These are phyloP conservation scores for Manduca sexta DNA, from an alignment of 1,140 invertebrate genomes.

Conservation along the genomic window DNA sequence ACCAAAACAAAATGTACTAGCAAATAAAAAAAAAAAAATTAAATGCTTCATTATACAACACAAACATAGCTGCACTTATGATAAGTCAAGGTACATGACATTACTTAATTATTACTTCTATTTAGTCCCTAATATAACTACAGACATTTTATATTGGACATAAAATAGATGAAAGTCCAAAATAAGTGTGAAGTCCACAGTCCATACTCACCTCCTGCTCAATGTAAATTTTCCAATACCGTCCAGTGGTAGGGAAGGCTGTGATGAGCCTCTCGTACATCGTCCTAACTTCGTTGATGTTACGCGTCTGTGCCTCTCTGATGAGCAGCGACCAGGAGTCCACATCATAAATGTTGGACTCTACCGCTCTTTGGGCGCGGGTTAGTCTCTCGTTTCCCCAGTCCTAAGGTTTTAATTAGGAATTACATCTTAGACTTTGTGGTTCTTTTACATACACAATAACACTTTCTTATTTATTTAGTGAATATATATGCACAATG, in stretches of 20 bases:
- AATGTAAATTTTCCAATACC: slow-evolving; percentile 99
- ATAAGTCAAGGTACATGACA: too few relatives aligned
- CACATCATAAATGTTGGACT: slow-evolving; percentile 92
- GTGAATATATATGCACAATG: not conserved
- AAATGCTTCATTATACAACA: too few relatives aligned
- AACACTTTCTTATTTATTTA: not conserved
- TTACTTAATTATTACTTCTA: too few relatives aligned
- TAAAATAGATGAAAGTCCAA: too few relatives aligned
- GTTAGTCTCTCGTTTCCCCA: slow-evolving; percentile 90
- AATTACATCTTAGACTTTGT: too few relatives aligned
- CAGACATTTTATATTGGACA: too few relatives aligned
- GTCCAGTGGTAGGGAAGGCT: slow-evolving; percentile 95
- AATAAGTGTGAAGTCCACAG: too few relatives aligned
- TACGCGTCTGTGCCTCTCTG: slow-evolving; percentile 91
- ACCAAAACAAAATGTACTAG: too few relatives aligned
- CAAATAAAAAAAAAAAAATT: too few relatives aligned
- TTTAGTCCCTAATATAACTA: too few relatives aligned
- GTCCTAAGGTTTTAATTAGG: slow-evolving; percentile 74
- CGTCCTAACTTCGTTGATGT: slow-evolving; percentile 91
- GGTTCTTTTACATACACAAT: too few relatives aligned
- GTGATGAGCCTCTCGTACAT: slow-evolving; percentile 95
- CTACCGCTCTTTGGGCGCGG: slow-evolving; percentile 85
- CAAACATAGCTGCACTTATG: too few relatives aligned
- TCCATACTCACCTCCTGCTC: slow-evolving; percentile 91
- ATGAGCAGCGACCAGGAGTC: slow-evolving; percentile 98